Evolutionary conservation across 2,888 invertebrate genomes (phyloP).

Genomic region (Lepidochitona cinerea): DNA sequence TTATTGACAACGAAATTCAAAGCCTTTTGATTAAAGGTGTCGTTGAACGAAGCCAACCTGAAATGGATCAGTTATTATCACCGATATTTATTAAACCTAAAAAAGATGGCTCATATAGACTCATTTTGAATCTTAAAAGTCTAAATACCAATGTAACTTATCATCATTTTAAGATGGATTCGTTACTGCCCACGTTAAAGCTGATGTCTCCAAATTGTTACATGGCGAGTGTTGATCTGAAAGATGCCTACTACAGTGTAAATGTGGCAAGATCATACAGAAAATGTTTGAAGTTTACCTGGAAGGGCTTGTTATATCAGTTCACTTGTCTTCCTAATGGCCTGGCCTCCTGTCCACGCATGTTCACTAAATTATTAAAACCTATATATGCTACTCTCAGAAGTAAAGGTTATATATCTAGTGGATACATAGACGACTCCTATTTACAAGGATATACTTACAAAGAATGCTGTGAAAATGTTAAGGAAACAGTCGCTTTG

Average conservation of each 20-base stretch:
- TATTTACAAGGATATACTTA: not conserved
- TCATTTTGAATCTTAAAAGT: not conserved
- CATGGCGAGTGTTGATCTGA: not conserved
- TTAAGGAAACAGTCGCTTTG: not conserved
- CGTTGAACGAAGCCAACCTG: not conserved
- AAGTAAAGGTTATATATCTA: constrained; percentile 12
- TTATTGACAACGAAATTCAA: constrained; percentile 16
- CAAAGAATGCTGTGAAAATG: not conserved
- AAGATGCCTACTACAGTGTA: constrained; percentile 5
- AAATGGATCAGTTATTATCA: not conserved
- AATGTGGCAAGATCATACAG: not conserved
- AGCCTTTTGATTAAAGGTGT: not conserved
- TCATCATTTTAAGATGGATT: constrained; percentile 4
- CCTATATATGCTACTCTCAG: constrained; percentile 16
- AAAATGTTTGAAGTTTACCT: constrained; percentile 10
- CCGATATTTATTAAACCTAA: not conserved
- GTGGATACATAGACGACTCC: constrained; percentile 5
- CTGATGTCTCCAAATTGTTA: not conserved
- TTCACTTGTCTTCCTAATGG: constrained; percentile 22
- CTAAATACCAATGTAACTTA: not conserved
- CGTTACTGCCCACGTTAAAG: not conserved
- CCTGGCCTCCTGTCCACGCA: constrained; percentile 14
- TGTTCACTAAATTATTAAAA: constrained; percentile 30
- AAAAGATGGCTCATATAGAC: not conserved
- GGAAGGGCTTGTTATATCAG: not conserved